Base-by-base conservation (phyloP, 2,888 invertebrate genomes). In the Drosophila emarginata region DNA sequence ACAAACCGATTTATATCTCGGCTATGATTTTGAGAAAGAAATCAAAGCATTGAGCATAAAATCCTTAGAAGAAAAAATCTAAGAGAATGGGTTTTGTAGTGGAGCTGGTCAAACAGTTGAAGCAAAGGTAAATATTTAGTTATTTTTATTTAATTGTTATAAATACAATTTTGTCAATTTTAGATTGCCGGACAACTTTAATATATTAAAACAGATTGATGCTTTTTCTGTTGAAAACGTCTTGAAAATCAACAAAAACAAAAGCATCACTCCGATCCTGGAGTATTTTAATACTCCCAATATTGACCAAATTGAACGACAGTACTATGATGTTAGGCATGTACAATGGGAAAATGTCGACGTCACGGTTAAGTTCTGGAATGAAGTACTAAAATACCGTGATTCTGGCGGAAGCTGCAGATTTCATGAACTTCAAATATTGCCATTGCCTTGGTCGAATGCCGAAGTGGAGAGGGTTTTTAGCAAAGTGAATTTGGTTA, bases 371-470 rank as follows among this genome's bases (percentile, higher is more conserved):
- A 64, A 36, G 9, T 54, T 64, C 23, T 54, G 60, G 60, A 12
- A 15, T 26, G 54, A 64, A 23, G 53, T 64, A 4, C 5, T 45
- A 15, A 54, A 23, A 11, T 60, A 54, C 26, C 9, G 26, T 4
- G 60, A 64, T n/a, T 54, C 59, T 32, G 65, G 51, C n/a, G 61
- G 56, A 28, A 66, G 40, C 39, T 28, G 15, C 21, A 14, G 39
- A 0, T 62, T 67, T 67, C 1, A 14, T 12, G 52, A 67, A 40
- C 53, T 23, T 21, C 15, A 15, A 7, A 57, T 58, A 39, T 15
- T 61, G 18, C n/a, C 61, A 11, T 39, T 61, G 11, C 39, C 39
- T n/a, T 61, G 53, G 53, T 61, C 53, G 3, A 53, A 40, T 14
- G 37, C 39, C 7, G 53, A 61, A 9, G 53, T 61, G 2, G 26